Conservation (phyloP, 2,113 vertebrate species). For the Neolamprologus kungweensis region DNA sequence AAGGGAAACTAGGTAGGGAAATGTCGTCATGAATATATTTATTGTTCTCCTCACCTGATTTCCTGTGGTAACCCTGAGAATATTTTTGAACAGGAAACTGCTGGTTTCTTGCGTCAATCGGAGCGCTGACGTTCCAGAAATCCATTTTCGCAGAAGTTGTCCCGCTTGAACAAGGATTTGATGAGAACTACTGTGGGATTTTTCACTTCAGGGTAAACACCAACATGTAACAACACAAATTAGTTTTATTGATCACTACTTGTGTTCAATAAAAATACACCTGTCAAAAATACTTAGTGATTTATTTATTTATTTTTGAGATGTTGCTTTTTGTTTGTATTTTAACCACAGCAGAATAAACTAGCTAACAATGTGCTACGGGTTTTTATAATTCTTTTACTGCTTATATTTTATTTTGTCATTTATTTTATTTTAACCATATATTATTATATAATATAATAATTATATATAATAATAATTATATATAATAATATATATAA, state of each 20-base stretch:
- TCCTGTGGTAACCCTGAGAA: neutral
- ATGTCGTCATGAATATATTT: neutral
- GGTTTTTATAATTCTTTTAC: neutral
- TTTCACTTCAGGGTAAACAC: slow-evolving; percentile 70
- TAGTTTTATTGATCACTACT: neutral
- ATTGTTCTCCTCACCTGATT: neutral
- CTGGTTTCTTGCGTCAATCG: slow-evolving; percentile 72
- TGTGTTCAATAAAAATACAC: neutral
- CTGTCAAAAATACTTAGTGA: neutral
- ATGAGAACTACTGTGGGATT: slow-evolving; percentile 60
- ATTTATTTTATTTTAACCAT: too few species aligned
- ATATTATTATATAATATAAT: too few species aligned
- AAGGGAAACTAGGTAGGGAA: slow-evolving; percentile 58
- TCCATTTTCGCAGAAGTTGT: slow-evolving; percentile 45
- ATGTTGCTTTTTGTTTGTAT: neutral
- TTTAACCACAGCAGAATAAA: neutral
- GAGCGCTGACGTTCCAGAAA: slow-evolving; percentile 63
- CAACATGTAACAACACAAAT: neutral
- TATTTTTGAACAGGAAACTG: slow-evolving; percentile 60
- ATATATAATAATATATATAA: too few species aligned
- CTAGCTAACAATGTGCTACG: neutral
- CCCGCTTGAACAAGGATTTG: slow-evolving; percentile 52
- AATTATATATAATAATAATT: too few species aligned
- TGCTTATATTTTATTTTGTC: neutral
- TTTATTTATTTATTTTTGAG: neutral